These are phyloP conservation scores for human (Homo sapiens) DNA, from an alignment of 2,113 vertebrate genomes.

Conservation along the genomic window GRCh38 chr6:69623501-69624000, in stretches of 20 bases:
- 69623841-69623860: neutral
- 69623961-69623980: neutral
- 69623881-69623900: neutral
- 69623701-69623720: neutral
- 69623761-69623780: constrained; percentile 11
- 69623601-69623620: neutral
- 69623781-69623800: neutral
- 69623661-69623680: neutral
- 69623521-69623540: neutral
- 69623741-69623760: neutral
- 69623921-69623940: neutral
- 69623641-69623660: neutral
- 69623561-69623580: neutral
- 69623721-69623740: neutral
- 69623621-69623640: neutral
- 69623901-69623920: neutral
- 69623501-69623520: neutral
- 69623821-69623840: neutral
- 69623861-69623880: neutral
- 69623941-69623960: neutral
- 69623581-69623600: neutral
- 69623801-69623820: neutral
- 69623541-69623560: neutral
- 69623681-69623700: neutral
- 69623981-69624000: neutral